Evolutionary conservation across 2,888 invertebrate species (phyloP), one percentile per base, ranked within the genome.

Genomic region (Polia nebulosa): DNA sequence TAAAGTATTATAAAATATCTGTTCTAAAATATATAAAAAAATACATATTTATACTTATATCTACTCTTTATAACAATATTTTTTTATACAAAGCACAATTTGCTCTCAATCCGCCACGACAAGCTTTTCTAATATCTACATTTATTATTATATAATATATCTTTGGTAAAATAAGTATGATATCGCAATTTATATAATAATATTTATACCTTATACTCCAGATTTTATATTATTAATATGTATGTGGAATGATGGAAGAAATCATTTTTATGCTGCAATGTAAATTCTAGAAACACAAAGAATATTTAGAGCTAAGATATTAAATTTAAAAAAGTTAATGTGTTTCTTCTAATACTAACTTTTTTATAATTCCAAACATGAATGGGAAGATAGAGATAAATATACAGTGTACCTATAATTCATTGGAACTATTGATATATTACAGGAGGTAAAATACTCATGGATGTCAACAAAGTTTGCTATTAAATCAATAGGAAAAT

Each of bases 101-200:
- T 27, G 27, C 17, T 5, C 15, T 29, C 9, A 9, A 32, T 39
- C 15, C 5, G 6, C 22, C 11, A 67, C 1, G n/a, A n/a, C 11
- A 13, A 32, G 22, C 9, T 39, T 59, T 57, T 22, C 25, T 22
- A 41, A 25, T 47, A 47, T 22, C 13, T 15, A 15, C 3, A 5
- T 34, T 13, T 27, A 20, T 20, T 3, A 20, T 13, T 59, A 20
- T 29, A 15, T 22, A 15, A 17, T 13, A 22, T 8, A 25, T 11
- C 7, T 34, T 60, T 58, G 7, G 2, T 25, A 11, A 22, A 29
- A 60, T 68, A 44, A 25, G 1, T 69, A 34, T 41, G n/a, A 27
- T 15, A 11, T 22, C 8, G 36, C 22, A 70, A 36, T 66, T 34
- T 22, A 13, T 41, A 39, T 41, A n/a, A n/a, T 17, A 27, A 49